These are phyloP conservation scores for Columba janthina DNA, from an alignment of 2,113 vertebrate genomes.

Conservation along the genomic window DNA sequence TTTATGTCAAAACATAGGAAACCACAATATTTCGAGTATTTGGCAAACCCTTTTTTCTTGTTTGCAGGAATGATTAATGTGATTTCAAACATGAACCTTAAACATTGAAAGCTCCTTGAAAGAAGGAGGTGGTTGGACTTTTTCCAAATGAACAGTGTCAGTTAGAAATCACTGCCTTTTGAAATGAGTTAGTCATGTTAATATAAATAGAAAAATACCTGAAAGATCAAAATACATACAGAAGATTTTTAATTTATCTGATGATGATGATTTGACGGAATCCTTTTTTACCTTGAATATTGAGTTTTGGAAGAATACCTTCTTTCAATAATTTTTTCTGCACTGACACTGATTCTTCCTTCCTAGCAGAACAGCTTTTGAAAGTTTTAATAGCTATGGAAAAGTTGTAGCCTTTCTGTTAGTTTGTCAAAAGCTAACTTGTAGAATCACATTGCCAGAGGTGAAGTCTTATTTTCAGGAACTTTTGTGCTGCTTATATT, in stretches of 20 bases:
- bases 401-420: not conserved
- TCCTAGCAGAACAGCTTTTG: not conserved
- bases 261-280: not conserved
- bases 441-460: not conserved
- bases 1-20: not conserved
- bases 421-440: not conserved
- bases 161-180: not conserved
- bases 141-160: not conserved
- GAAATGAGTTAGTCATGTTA: not conserved
- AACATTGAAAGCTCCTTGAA: not conserved
- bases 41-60: not conserved
- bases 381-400: not conserved
- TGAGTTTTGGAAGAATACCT: not conserved
- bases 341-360: not conserved
- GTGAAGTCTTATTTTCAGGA: not conserved
- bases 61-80: not conserved
- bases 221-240: not conserved
- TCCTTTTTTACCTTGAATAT: not conserved
- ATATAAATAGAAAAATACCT: not conserved
- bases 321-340: not conserved
- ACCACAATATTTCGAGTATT: not conserved
- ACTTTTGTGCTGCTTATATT: not conserved
- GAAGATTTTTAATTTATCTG: not conserved
- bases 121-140: not conserved
- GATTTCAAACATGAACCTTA: not conserved